A percentile compares a stretch with the other conserved stretches of the same genome.
These are phyloP conservation scores for Drosophila ohnishii DNA, from an alignment of 1,140 invertebrate species.

Conservation along the genomic window DNA sequence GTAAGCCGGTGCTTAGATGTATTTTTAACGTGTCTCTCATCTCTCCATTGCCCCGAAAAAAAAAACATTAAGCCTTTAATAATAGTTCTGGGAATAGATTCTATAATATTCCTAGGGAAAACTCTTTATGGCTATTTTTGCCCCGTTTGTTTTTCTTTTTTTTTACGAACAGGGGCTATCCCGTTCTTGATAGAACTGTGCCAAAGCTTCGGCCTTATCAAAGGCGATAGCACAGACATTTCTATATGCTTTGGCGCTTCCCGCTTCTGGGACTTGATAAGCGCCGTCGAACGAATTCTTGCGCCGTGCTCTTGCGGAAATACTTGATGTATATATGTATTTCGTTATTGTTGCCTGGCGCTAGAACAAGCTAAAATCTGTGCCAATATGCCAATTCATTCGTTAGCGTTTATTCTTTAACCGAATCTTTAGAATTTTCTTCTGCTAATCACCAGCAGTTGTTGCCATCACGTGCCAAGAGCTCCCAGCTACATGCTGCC, in stretches of 20 bases:
- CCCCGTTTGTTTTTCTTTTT: conserved; percentile 4
- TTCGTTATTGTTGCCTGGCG: conserved; percentile 49
- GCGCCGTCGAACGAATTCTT: conserved; percentile 23
- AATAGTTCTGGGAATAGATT: conserved; percentile 22
- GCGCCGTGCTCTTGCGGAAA: conserved; percentile 29
- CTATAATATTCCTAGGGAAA: conserved; percentile 3
- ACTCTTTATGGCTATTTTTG: conserved; percentile 22
- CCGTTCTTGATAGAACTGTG: conserved; percentile 35
- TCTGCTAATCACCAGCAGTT: conserved; percentile 19
- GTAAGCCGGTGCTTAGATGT: conserved; percentile 44
- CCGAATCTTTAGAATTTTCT: conserved; percentile 16
- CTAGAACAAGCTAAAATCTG: conserved; percentile 37
- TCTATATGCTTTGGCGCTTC: conserved; percentile 21
- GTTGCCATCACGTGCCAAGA: conserved; percentile 36
- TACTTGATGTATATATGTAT: conserved; percentile 13
- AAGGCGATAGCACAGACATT: conserved; percentile 13
- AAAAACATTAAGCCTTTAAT: conserved; percentile 16
- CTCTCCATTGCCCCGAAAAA: not conserved
- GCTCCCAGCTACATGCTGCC: conserved; percentile 37
- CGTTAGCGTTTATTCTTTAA: not conserved
- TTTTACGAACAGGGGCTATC: conserved; percentile 4
- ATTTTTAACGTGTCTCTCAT: conserved; percentile 12
- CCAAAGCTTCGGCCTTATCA: conserved; percentile 42
- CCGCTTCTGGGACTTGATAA: conserved; percentile 28
- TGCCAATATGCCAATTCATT: conserved; percentile 54